Evolutionary conservation across 2,888 invertebrate genomes (phyloP), one percentile per base, ranked within the genome.

Genomic region (Orthosia cruda): DNA sequence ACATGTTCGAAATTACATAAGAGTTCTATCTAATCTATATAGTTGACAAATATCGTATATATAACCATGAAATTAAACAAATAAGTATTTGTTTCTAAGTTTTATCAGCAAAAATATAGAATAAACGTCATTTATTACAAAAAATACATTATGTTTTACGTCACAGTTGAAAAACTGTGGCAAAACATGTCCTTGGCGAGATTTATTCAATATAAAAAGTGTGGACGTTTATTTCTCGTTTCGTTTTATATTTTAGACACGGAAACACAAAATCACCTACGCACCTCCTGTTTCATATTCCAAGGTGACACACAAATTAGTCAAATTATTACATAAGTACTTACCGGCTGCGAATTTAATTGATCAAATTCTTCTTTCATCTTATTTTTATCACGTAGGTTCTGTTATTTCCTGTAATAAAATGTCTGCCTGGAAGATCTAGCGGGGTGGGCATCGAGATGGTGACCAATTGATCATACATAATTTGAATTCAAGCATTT

Each of bases 1-100:
- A 0, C 1, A 0, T 0, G 0, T 0, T 50, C 23, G 71, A 84
- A 84, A 84, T 64, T 59, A 58, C 16, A 12, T 47, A 66, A 3
- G 0, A 78, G 15, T 4, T 76, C 5, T 26, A 13, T 50, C 9
- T 20, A 18, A 55, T 20, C n/a, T 66, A 4, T 11, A 59, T 13
- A 16, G 2, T 7, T 45, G 9, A 23, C 45, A n/a, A n/a, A 55
- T 45, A 3, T 47, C 2, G 26, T 32, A n/a, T 32, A 74, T 1
- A 0, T 76, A 26, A 77, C 61, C 20, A 23, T 65, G 55, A 65
- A 64, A 77, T 52, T 50, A 49, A 26, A 54, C 4, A 40, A n/a
- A 40, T 23, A 47, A 11, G 4, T 63, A 50, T 61, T 66, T 23
- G n/a, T 47, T 74, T 52, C 20, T 32, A 5, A 20, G 11, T 40